Conservation (phyloP, 2,888 invertebrate species). For the Ametastegia equiseti region DNA sequence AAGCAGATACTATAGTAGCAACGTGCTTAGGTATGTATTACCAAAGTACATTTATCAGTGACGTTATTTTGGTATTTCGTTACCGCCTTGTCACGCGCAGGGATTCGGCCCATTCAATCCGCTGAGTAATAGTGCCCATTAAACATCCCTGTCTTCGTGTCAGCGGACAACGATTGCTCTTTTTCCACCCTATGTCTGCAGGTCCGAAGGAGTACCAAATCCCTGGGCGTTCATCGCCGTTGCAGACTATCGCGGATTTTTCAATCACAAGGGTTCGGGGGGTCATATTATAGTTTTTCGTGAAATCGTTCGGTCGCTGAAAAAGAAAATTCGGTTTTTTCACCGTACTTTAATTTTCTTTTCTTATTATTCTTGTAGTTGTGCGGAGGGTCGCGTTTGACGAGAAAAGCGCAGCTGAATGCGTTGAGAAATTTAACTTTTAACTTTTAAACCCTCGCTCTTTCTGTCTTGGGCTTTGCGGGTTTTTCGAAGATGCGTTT, state of each 20-base stretch:
- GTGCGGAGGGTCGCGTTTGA: slow-evolving; percentile 59
- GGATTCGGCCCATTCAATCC: slow-evolving; percentile 72
- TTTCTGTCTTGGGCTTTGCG: not conserved
- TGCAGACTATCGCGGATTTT: not conserved
- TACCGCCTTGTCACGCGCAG: slow-evolving; percentile 69
- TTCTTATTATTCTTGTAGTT: slow-evolving; percentile 37
- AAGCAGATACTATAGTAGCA: not conserved
- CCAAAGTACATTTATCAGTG: slow-evolving; percentile 72
- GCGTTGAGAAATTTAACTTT: slow-evolving; percentile 37
- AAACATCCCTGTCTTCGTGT: slow-evolving; percentile 71
- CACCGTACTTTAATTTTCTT: not conserved
- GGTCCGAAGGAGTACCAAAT: slow-evolving; percentile 16
- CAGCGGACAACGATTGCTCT: slow-evolving; percentile 53
- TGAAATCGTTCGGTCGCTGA: not conserved
- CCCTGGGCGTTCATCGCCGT: not conserved
- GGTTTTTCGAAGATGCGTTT: slow-evolving; percentile 1
- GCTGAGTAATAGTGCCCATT: slow-evolving; percentile 74
- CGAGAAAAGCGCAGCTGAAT: slow-evolving; percentile 73
- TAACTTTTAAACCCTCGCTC: slow-evolving; percentile 15
- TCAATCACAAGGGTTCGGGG: not conserved
- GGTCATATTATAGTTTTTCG: not conserved
- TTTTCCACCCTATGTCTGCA: slow-evolving; percentile 56
- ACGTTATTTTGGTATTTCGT: slow-evolving; percentile 75
- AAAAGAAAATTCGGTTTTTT: not conserved
- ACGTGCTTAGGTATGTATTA: slow-evolving; percentile 38